Evolutionary conservation across 2,888 invertebrate genomes (phyloP), one percentile per base, ranked within the genome.

Genomic region (Mesorhabditis sp.): DNA sequence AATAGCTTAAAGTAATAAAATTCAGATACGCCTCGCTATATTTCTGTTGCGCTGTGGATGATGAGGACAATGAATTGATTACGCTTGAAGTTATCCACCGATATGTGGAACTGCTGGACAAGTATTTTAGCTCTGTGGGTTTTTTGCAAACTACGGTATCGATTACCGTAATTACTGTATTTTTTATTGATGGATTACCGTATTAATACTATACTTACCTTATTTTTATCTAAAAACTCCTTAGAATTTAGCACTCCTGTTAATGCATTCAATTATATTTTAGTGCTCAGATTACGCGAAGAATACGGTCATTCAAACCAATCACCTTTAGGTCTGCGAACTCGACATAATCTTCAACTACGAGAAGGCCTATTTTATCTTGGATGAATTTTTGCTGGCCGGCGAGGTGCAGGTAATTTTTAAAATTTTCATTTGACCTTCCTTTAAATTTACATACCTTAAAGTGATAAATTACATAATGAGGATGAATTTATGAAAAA

Each of bases 301-400:
- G 28, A 28, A 28, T 28, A 28, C 28, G 28, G 28, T 28, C 28
- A 28, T 28, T 28, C 28, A 28, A 28, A 28, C 28, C 28, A 28
- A 28, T 28, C 28, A 28, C 28, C 28, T 28, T 28, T 28, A 97
- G 96, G 97, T 98, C 5, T 98, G 98, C 87, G 98, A 98, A 87
- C 87, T 98, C 88, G 98, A 98, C 87, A 98, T 98, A 74, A 99
- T 98, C 85, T 98, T 98, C 89, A 99, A 98, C 89, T 99, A 98
- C 88, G 98, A 98, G 88, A 98, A 98, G 87, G 97, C 98, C 0
- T 98, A 97, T 88, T 98, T 98, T 88, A 98, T 98, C 87, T 89
- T 98, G 81, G 98, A 98, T 86, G 98, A 99, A 88, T 88, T 98
- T 81, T 89, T 98, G 74, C 90, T 99, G 43, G 97, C 97, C 7